A percentile compares a stretch with the other conserved stretches of the same genome.
These are phyloP conservation scores for Dendropsophus ebraccatus DNA, from an alignment of 2,113 vertebrate species.

Conservation along the genomic window DNA sequence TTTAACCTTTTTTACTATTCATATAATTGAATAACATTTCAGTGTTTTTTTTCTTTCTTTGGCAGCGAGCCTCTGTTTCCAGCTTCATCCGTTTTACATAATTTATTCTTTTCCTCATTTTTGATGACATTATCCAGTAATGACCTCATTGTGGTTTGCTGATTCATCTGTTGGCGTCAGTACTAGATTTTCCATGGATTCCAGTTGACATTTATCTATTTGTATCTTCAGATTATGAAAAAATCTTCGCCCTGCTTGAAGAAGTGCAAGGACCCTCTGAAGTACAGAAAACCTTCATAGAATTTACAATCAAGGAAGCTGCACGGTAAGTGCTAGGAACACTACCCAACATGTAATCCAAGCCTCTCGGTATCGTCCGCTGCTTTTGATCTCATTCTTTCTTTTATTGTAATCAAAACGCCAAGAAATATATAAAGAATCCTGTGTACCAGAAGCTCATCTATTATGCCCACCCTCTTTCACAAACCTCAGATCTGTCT, in stretches of 20 bases:
- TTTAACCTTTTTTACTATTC: too few species aligned
- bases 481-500: slow-evolving; percentile 2
- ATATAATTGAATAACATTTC: too few species aligned
- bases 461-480: background rate
- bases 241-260: slow-evolving; percentile 88
- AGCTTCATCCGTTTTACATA: too few species aligned
- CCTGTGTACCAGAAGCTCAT: background rate
- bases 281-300: slow-evolving; percentile 91
- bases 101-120: too few species aligned
- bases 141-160: too few species aligned
- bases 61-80: too few species aligned
- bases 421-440: background rate
- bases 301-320: slow-evolving; percentile 95
- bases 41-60: too few species aligned
- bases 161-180: too few species aligned
- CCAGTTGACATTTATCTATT: background rate
- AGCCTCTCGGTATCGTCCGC: background rate
- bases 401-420: background rate
- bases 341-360: background rate
- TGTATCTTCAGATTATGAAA: slow-evolving; percentile 81
- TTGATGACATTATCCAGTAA: too few species aligned
- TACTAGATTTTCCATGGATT: background rate
- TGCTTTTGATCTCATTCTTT: background rate
- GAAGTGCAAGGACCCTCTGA: slow-evolving; percentile 88
- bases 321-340: slow-evolving; percentile 79